Evolutionary conservation across 1,140 invertebrate genomes (phyloP), one percentile per base, ranked within the genome.

Genomic region (Macrocentrus cingulum): DNA sequence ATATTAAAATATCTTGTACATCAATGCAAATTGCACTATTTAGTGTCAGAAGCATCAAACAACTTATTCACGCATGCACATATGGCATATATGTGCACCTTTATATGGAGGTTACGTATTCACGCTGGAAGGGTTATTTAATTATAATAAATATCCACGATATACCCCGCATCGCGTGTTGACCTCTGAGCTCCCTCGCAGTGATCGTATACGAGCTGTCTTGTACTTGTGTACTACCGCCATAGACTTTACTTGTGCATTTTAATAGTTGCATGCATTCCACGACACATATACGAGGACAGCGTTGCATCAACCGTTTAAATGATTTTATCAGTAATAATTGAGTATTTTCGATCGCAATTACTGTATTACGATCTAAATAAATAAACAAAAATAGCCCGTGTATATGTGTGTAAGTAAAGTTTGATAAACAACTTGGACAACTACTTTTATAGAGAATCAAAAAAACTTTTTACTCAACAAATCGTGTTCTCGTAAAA

Each of bases 81-180:
- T 34, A 11, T 11, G 11, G 11, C 6, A 11, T 34, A 34, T 34
- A 34, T 6, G 11, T 34, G 36, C 4, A 39, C 36, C 8, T 39
- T 5, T 39, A 5, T 29, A 29, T 9, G 25, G 9, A 39, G 36
- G 36, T 39, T 39, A 39, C 13, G 36, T 39, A 15, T n/a, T 39
- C 7, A 15, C 36, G 15, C 7, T 39, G 11, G 36, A 48, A 56
- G 25, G 25, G 50, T 57, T 62, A 57, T 62, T 62, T 58, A 62
- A 62, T 62, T 62, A 62, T 62, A 58, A 62, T 62, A 62, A 62
- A 62, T 58, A 49, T 62, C 50, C 46, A 41, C 49, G 56, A 54
- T 57, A 53, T 39, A 53, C 51, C 25, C 42, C 29, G 25, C 41
- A 20, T 19, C 18, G 15, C 41, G 41, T 55, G n/a, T 8, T 36